Percentiles rank a stretch among this genome's conserved stretches.
Conservation (phyloP, 1,140 invertebrate species). For the Tetramorium parvispinum region DNA sequence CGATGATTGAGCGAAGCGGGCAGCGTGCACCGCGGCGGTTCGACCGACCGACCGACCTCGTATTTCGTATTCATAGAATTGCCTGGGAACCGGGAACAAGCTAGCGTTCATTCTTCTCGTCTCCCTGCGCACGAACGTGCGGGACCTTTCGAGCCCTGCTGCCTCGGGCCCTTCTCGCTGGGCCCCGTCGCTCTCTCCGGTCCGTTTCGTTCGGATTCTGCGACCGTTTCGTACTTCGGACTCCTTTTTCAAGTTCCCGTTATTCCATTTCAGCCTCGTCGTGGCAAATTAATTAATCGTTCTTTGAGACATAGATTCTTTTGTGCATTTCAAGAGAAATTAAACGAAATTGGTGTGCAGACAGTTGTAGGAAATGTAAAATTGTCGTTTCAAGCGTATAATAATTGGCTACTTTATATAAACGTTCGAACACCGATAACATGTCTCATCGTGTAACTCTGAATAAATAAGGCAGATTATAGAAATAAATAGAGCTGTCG, state of each 20-base stretch:
- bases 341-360: background rate
- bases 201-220: slow-evolving; percentile 43
- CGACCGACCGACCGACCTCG: slow-evolving; percentile 76
- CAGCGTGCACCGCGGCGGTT: slow-evolving; percentile 63
- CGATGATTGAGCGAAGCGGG: slow-evolving; percentile 80
- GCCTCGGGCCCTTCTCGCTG: slow-evolving; percentile 56
- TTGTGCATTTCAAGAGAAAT: background rate
- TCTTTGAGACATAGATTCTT: background rate
- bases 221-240: slow-evolving; percentile 44
- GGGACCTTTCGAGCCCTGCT: slow-evolving; percentile 58
- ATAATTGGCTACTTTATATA: slow-evolving; percentile 25
- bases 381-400: slow-evolving; percentile 26
- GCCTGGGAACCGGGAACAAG: slow-evolving; percentile 77
- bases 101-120: slow-evolving; percentile 64
- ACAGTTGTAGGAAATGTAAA: background rate
- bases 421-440: slow-evolving; percentile 4
- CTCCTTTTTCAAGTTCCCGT: slow-evolving; percentile 3
- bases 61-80: slow-evolving; percentile 83
- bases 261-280: background rate
- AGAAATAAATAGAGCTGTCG: slow-evolving; percentile 81
- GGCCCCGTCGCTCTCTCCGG: slow-evolving; percentile 49
- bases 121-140: slow-evolving; percentile 66
- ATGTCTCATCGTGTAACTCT: slow-evolving; percentile 46
- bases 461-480: slow-evolving; percentile 79
- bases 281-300: background rate